Evolutionary conservation across 2,113 vertebrate genomes (phyloP), one percentile per base, ranked within the genome.

Genomic region (Chaetodon auriga): DNA sequence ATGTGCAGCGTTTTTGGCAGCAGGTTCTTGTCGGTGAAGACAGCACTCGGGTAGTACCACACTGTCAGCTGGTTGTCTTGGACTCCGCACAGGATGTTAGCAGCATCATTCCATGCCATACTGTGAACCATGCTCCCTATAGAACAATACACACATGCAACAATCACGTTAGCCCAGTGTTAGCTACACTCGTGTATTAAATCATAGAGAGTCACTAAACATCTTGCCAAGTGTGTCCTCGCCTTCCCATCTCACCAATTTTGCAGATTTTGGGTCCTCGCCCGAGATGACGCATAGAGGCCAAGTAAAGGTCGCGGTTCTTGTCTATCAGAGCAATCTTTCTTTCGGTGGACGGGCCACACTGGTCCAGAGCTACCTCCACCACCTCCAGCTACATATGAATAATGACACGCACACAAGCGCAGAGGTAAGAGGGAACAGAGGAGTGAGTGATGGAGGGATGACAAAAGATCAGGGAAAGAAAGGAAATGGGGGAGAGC

Each of bases 281-380:
- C 6, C 97, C 96, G 87, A 97, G 96, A 87, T 96, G 95, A 51
- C 96, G 96, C 66, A 97, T 96, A 2, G 96, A 96, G 41, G 96
- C 96, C 88, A 99, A 95, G 89, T 96, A 97, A 48, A 99, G 96
- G 92, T 99, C 98, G 84, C 96, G 97, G 87, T 99, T 99, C 93
- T 98, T 99, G 94, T 99, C 98, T 90, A 98, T 96, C 91, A 99
- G 94, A 78, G 97, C 97, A 36, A 99, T 95, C 96, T 97, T 99
- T 78, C 98, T 96, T 55, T 97, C 97, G 84, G 81, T 96, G 60
- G 96, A 96, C 36, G 96, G 93, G 69, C 98, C 98, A 58, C 96
- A 96, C 92, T 99, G 97, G 91, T 99, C 97, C 93, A 99, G 93
- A 70, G 97, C 97, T 75, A 99, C 95, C 90, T 97, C 96, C 85